Percentiles rank a stretch among this genome's conserved stretches.
These are phyloP conservation scores for Falcunculus frontatus DNA, from an alignment of 2,113 vertebrate species.

Conservation along the genomic window DNA sequence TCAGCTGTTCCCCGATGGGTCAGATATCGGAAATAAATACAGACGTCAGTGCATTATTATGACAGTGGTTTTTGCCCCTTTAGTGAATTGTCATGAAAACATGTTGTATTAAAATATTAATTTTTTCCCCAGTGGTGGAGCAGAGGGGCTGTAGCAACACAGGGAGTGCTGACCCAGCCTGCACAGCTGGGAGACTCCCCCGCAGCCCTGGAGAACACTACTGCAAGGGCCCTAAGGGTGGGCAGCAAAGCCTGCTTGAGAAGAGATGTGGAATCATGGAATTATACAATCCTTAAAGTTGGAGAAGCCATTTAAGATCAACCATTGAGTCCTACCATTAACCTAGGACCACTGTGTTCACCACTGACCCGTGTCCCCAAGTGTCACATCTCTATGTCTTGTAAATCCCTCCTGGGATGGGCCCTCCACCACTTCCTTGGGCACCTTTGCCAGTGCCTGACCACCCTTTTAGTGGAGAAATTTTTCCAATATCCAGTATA, in stretches of 20 bases:
- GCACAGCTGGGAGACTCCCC: neutral
- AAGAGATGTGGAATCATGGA: neutral
- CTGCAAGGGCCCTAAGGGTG: accelerated
- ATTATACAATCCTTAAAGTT: neutral
- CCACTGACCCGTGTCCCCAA: neutral
- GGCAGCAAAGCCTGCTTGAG: too few species aligned
- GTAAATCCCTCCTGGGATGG: neutral
- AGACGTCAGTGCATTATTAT: neutral
- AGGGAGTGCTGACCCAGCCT: neutral
- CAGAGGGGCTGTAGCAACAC: neutral
- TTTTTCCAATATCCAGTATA: neutral
- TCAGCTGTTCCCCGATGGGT: conserved; percentile 3
- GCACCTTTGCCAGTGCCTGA: neutral
- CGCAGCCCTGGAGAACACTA: too few species aligned
- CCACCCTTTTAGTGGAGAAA: neutral
- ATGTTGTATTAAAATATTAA: neutral
- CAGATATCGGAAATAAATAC: neutral
- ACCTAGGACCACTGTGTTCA: neutral
- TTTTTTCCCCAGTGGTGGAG: neutral
- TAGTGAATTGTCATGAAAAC: neutral
- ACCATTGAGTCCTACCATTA: neutral
- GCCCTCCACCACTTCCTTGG: neutral
- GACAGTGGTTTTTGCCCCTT: neutral
- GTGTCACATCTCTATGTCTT: too few species aligned
- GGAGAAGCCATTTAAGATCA: neutral